Evolutionary conservation across 2,888 invertebrate genomes (phyloP).

Genomic region (Nephrotoma flavescens): DNA sequence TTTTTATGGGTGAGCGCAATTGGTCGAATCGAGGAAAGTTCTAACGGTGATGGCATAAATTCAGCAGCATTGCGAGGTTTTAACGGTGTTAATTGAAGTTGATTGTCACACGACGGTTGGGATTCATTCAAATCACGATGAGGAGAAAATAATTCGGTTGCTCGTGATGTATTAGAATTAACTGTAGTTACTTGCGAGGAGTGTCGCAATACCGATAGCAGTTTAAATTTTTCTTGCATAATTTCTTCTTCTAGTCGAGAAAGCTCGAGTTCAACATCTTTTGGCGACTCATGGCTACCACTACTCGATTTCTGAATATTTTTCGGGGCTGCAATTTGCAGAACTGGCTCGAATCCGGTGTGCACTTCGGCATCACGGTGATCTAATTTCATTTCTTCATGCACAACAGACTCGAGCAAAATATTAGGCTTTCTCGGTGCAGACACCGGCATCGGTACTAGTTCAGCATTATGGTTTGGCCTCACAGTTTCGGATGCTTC

Average conservation of each 20-base stretch:
- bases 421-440: not conserved
- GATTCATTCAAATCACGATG: not conserved
- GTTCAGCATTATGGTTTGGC: not conserved
- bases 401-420: not conserved
- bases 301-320: not conserved
- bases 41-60: not conserved
- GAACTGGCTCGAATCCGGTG: not conserved
- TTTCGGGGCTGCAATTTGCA: not conserved
- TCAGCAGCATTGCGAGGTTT: not conserved
- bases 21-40: not conserved
- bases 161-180: not conserved
- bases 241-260: not conserved
- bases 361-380: not conserved
- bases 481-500: not conserved
- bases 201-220: not conserved
- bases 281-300: not conserved
- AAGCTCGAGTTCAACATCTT: not conserved
- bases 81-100: not conserved
- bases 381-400: not conserved
- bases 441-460: not conserved
- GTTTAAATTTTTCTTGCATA: not conserved
- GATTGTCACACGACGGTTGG: not conserved
- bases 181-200: not conserved
- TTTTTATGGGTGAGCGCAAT: not conserved
- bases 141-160: not conserved